Base-by-base conservation (phyloP, 2,797 vertebrate species). In the Apogon talboti region DNA sequence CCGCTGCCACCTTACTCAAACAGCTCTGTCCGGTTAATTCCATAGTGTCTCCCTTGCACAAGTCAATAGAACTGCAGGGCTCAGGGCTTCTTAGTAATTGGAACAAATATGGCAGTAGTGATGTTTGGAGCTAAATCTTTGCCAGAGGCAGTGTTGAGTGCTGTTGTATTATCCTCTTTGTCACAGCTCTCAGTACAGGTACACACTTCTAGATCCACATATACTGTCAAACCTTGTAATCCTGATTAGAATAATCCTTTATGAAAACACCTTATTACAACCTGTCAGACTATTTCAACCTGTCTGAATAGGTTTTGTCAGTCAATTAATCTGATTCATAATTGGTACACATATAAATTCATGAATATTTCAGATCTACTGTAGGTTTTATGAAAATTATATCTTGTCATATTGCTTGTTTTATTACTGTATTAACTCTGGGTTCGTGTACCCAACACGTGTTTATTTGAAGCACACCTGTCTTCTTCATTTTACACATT, bases 21-120 rank as follows among this genome's bases (percentile, higher is more conserved):
- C 78, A 81, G 73, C 74, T 71, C 79, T 74, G 89, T 84, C 74
- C 84, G 84, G 74, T 70, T 86, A 83, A 89, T 85, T 88, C 82
- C 81, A 82, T 66, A 54, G 82, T 82, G 79, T 86, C 79, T 82
- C 80, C 61, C 82, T 83, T 78, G 83, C 87, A 84, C 77, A 55
- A 94, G 95, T 96, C 94, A 94, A 94, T 95, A 93, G 59, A 88
- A 90, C 91, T 94, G 94, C 93, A 94, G 90, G 92, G 93, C 91
- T 95, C 92, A 94, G 79, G 91, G 92, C 82, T 91, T 94, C 91
- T 91, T 90, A 93, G 92, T 95, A 95, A 96, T 95, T 96, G 94
- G 93, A 95, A 95, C 94, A 90, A 89, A 94, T 83, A 87, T 92
- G 85, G 90, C 87, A 93, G 90, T 81, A 78, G 81, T 84, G 71